phyloP scores from a whole-genome alignment of 2,888 invertebrate genomes.

The Bombylius major region DNA sequence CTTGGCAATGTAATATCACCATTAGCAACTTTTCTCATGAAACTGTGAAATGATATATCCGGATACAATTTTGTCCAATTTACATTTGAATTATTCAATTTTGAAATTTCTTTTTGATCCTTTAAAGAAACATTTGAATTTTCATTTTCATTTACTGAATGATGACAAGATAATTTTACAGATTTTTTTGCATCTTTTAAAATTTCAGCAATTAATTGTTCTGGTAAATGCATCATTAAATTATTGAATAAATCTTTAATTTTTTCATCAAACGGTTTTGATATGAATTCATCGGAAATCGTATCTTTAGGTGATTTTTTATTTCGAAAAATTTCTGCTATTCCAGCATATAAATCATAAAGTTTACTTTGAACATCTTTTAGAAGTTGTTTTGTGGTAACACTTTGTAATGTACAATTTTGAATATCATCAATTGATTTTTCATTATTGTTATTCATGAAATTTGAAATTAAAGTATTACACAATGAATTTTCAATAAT shows the following conservation, averaged over 20 bases:
- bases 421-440: not conserved
- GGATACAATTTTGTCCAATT: not conserved
- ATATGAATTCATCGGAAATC: not conserved
- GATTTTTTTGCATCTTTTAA: not conserved
- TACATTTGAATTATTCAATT: not conserved
- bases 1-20: not conserved
- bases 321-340: not conserved
- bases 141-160: not conserved
- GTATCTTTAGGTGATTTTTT: not conserved
- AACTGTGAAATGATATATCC: not conserved
- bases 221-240: not conserved
- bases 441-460: not conserved
- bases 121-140: not conserved
- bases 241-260: conserved; percentile 45
- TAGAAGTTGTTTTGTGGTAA: not conserved
- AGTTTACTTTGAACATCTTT: conserved; percentile 1
- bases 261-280: conserved; percentile 20
- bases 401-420: not conserved
- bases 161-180: not conserved
- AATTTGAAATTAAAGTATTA: not conserved
- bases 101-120: too few relatives aligned
- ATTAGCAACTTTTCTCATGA: not conserved
- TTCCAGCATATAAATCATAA: conserved; percentile 8
- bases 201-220: not conserved
- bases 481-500: not conserved